Evolutionary conservation across 35 echinoderm and acorn worm genomes (phyloP).

Genomic region (Heliocidaris tuberculata): DNA sequence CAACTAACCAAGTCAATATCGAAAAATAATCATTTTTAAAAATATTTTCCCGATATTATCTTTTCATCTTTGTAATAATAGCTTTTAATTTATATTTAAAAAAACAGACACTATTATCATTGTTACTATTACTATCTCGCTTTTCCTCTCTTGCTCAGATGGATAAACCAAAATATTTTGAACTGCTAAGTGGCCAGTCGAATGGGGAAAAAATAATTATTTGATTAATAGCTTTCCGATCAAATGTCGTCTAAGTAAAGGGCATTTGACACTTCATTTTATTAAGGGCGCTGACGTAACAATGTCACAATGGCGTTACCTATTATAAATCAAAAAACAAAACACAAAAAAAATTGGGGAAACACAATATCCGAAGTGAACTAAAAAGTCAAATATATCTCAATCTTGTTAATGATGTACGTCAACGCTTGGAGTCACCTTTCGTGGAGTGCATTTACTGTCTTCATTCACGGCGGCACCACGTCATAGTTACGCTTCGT

Average conservation of each 20-base stretch:
- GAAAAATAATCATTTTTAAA: too few relatives aligned
- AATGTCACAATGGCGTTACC: neutral
- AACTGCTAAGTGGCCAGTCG: too few relatives aligned
- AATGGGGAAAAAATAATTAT: too few relatives aligned
- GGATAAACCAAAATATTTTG: too few relatives aligned
- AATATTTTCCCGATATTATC: too few relatives aligned
- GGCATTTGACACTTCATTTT: neutral
- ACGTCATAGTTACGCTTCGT: neutral
- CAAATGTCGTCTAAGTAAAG: neutral
- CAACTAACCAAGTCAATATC: too few relatives aligned
- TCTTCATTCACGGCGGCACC: neutral
- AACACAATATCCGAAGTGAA: neutral
- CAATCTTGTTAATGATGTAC: constrained; percentile 11
- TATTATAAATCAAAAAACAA: neutral
- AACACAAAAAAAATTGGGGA: neutral
- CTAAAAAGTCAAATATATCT: neutral
- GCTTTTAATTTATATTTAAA: too few relatives aligned
- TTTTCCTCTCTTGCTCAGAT: too few relatives aligned
- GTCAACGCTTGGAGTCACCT: neutral
- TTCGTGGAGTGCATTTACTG: neutral
- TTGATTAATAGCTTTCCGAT: neutral
- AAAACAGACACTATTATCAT: too few relatives aligned
- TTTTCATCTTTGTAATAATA: too few relatives aligned
- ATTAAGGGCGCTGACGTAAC: neutral
- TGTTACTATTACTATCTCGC: too few relatives aligned